These are phyloP conservation scores for Aphrophora alni DNA, from an alignment of 2,888 invertebrate species.

Conservation along the genomic window DNA sequence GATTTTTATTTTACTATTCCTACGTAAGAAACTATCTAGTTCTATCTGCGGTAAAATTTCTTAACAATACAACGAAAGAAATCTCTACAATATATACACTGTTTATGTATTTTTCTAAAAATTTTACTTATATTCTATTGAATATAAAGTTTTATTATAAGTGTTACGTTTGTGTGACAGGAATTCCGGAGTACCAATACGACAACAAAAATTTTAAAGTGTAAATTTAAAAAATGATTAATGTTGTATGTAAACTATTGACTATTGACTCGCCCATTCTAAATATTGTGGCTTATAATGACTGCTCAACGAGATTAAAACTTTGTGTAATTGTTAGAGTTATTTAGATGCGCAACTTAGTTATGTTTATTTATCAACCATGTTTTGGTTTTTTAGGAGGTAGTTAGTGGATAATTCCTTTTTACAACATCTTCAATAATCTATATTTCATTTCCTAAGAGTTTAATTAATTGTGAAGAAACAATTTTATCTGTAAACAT, in stretches of 20 bases:
- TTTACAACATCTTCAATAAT: background rate
- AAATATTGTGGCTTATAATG: constrained; percentile 39
- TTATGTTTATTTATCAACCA: too few species aligned
- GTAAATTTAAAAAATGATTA: background rate
- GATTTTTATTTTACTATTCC: too few species aligned
- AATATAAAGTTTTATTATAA: background rate
- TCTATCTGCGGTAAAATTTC: background rate
- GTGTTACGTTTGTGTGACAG: background rate
- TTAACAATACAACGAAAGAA: background rate
- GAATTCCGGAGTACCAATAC: background rate
- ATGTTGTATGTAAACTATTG: background rate
- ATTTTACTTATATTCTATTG: background rate
- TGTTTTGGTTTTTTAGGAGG: constrained; percentile 9
- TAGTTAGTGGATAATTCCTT: constrained; percentile 20
- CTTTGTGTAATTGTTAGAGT: constrained; percentile 11
- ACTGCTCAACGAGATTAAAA: constrained; percentile 32
- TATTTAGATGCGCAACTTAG: background rate
- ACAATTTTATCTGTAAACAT: constrained; percentile 10
- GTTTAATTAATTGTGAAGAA: too few species aligned
- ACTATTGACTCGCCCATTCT: constrained; percentile 26
- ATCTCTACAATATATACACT: background rate
- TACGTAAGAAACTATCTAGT: too few species aligned
- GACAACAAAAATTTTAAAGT: background rate
- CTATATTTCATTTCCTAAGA: too few species aligned
- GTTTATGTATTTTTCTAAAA: constrained; percentile 10